A percentile compares a stretch with the other conserved stretches of the same genome.
Conservation (phyloP, 2,113 vertebrate genomes). For the Saccopteryx leptura region DNA sequence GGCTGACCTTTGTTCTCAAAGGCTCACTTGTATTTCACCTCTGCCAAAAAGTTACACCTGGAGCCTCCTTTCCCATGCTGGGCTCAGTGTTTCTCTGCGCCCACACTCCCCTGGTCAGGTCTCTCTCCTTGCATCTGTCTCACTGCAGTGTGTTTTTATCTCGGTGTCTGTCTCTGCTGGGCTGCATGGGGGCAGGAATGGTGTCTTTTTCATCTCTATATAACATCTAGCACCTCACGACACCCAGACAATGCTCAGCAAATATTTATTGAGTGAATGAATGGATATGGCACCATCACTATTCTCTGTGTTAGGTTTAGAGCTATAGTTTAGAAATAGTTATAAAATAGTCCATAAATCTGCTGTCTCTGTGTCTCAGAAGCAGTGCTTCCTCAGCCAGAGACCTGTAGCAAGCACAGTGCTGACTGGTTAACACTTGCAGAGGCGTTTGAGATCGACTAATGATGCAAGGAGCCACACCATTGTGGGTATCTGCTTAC, state of each 20-base stretch:
- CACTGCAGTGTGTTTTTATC: not conserved
- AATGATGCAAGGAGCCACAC: not conserved
- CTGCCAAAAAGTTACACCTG: constrained; percentile 25
- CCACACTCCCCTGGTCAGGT: not conserved
- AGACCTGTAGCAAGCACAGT: not conserved
- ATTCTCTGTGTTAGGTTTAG: constrained; percentile 36
- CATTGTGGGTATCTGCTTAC: not conserved
- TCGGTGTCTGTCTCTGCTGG: constrained; percentile 31
- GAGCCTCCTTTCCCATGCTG: not conserved
- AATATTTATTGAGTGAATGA: constrained; percentile 62
- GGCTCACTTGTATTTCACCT: constrained; percentile 19
- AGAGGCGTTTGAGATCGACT: not conserved
- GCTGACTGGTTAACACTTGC: not conserved
- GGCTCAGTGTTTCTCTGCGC: not conserved
- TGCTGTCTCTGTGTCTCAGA: constrained; percentile 41
- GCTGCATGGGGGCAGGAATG: not conserved
- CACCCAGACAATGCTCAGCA: constrained; percentile 11
- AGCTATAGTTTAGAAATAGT: constrained; percentile 40
- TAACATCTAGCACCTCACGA: constrained; percentile 8
- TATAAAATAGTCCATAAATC: constrained; percentile 67
- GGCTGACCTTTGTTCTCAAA: constrained; percentile 30
- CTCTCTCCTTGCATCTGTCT: not conserved
- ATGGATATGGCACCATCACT: not conserved
- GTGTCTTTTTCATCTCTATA: not conserved
- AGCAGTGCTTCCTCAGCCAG: constrained; percentile 35